phyloP scores from a whole-genome alignment of 2,113 vertebrate species.

The Misgurnus mizolepis region DNA sequence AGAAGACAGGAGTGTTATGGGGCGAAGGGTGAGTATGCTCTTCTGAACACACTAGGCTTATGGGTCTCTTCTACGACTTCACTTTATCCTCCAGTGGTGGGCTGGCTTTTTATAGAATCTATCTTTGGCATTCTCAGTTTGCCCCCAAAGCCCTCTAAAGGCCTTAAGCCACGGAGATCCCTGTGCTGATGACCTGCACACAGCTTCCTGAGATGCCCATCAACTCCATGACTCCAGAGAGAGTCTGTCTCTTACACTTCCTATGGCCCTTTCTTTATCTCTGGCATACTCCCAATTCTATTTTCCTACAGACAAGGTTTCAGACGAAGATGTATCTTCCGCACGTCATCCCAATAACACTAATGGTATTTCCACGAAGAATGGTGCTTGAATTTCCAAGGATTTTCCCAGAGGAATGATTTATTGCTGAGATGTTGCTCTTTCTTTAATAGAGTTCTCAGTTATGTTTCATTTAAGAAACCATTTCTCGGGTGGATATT shows the following conservation, averaged over 20 bases:
- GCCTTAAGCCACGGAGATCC: constrained; percentile 22
- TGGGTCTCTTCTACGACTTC: constrained; percentile 18
- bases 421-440: too few species aligned
- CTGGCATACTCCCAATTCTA: neutral
- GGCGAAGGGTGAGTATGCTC: neutral
- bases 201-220: constrained; percentile 4
- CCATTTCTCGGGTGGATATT: too few species aligned
- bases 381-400: neutral
- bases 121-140: constrained; percentile 20
- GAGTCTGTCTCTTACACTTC: constrained; percentile 4
- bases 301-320: neutral
- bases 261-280: neutral
- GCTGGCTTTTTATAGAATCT: constrained; percentile 5
- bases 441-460: too few species aligned
- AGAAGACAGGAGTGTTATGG: neutral
- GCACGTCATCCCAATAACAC: neutral
- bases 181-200: constrained; percentile 33
- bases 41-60: constrained; percentile 15
- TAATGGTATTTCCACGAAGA: neutral
- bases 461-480: too few species aligned
- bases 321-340: neutral
- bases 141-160: constrained; percentile 31
- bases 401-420: too few species aligned
- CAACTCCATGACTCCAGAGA: constrained; percentile 1
- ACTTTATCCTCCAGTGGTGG: constrained; percentile 17